Evolutionary conservation across 1,140 invertebrate species (phyloP), one percentile per base, ranked within the genome.

Genomic region (Rhagoletis zephyria): DNA sequence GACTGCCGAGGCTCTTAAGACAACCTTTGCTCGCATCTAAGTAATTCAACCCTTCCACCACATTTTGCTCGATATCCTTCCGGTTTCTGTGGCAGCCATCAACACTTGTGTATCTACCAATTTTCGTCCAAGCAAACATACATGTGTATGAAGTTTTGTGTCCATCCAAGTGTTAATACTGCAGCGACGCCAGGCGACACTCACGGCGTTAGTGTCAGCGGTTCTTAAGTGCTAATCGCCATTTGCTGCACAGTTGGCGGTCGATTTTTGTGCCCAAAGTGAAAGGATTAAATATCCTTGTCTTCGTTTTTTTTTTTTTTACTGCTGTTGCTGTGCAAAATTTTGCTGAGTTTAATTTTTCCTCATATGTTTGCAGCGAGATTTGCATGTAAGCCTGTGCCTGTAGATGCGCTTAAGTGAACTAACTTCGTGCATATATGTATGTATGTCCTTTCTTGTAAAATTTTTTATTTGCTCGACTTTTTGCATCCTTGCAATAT

Each of bases 41-140:
- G 74, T 59, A 81, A 81, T 81, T 81, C 74, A 81, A 81, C 74
- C 74, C 74, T 81, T 81, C n/a, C 48, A 59, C 48, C 48, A n/a
- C 74, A 81, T 81, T 81, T 14, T 81, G n/a, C n/a, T 30, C 74
- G 74, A 81, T 81, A 81, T 81, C 74, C 74, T 81, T 81, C 74
- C 74, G 74, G 48, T 56, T 81, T 56, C 56, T 81, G 74, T n/a
- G 74, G 74, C 56, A 81, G 74, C 9, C 74, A 81, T 56, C 74
- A 81, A 81, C 74, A 81, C 74, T 81, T 81, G 48, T 59, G 74
- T 56, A 16, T 42, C 42, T 12, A 56, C 64, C 64, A 67, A 67
- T 30, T 67, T 67, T 30, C 30, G n/a, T 67, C 40, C 30, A 16
- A 2, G 42, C 6, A 6, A 2, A 10, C 14, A 51, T 9, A 19